phyloP scores from a whole-genome alignment of 2,113 vertebrate genomes.

The Euleptes europaea region DNA sequence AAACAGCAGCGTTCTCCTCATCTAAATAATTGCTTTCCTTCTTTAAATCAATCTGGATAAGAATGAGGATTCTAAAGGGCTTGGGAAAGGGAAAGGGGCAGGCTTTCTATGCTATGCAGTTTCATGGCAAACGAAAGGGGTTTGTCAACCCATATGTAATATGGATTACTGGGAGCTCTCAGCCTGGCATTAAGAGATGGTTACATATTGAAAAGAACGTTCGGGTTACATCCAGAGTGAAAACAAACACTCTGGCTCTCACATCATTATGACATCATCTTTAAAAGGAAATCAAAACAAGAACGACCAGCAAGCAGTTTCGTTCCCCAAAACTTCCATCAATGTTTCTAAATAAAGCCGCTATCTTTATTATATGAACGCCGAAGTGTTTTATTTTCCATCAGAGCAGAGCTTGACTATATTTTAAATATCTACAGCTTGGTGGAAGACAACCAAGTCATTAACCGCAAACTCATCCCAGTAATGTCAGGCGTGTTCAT shows the following conservation, averaged over 20 bases:
- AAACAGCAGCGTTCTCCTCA: neutral
- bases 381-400: slow-evolving; percentile 53
- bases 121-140: neutral
- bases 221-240: slow-evolving; percentile 4
- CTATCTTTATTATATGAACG: slow-evolving; percentile 27
- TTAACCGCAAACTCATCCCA: slow-evolving; percentile 13
- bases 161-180: neutral
- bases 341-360: slow-evolving; percentile 51
- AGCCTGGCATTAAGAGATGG: neutral
- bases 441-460: slow-evolving; percentile 36
- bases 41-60: neutral
- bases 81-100: neutral
- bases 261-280: slow-evolving; percentile 34
- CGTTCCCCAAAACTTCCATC: slow-evolving; percentile 22
- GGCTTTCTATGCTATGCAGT: neutral
- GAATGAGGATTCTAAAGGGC: neutral
- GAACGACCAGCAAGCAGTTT: slow-evolving; percentile 43
- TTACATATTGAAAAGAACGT: slow-evolving; percentile 28
- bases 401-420: slow-evolving; percentile 35
- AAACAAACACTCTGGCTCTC: slow-evolving; percentile 52
- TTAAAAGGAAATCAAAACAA: slow-evolving; percentile 41
- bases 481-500: slow-evolving; percentile 3
- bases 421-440: slow-evolving; percentile 50
- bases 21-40: neutral
- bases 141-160: neutral